phyloP scores from a whole-genome alignment of 2,797 vertebrate genomes.

The Heliangelus exortis region DNA sequence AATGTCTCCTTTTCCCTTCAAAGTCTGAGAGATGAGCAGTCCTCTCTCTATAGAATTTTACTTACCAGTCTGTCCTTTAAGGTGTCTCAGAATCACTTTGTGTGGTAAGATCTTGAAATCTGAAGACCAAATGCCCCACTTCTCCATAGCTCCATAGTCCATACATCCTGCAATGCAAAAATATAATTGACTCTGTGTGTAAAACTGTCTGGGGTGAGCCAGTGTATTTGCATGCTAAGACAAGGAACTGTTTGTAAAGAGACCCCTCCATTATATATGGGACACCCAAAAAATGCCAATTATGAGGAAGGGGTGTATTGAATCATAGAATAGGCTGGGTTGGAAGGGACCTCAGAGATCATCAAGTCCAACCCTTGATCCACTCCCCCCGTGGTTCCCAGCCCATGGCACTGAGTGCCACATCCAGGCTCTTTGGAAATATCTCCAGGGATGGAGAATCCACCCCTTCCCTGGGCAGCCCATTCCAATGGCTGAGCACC shows the following conservation, averaged over 20 bases:
- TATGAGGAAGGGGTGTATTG: slow-evolving; percentile 2
- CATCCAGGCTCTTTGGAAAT: no score
- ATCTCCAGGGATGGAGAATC: no score
- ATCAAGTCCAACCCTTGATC: no score
- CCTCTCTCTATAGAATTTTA: neutral
- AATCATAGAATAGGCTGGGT: no score
- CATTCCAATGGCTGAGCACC: no score
- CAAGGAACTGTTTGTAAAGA: slow-evolving; percentile 44
- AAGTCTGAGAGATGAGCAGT: slow-evolving; percentile 2
- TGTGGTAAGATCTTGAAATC: slow-evolving; percentile 43
- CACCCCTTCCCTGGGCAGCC: no score
- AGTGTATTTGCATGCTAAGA: slow-evolving; percentile 54
- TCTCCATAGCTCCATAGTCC: slow-evolving; percentile 44
- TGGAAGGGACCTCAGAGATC: no score
- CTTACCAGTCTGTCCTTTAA: slow-evolving; percentile 5
- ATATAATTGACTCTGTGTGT: slow-evolving; percentile 52
- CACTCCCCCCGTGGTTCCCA: no score
- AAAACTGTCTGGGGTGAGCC: slow-evolving; percentile 42
- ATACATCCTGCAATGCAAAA: slow-evolving; percentile 50
- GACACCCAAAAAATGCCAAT: slow-evolving; percentile 55
- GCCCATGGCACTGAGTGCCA: no score
- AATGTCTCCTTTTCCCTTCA: slow-evolving; percentile 19
- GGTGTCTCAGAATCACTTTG: slow-evolving; percentile 24
- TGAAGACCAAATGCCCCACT: slow-evolving; percentile 33
- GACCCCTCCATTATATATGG: slow-evolving; percentile 22